Evolutionary conservation across 1,140 invertebrate species (phyloP), one percentile per base, ranked within the genome.

Genomic region (Bombus confusus): DNA sequence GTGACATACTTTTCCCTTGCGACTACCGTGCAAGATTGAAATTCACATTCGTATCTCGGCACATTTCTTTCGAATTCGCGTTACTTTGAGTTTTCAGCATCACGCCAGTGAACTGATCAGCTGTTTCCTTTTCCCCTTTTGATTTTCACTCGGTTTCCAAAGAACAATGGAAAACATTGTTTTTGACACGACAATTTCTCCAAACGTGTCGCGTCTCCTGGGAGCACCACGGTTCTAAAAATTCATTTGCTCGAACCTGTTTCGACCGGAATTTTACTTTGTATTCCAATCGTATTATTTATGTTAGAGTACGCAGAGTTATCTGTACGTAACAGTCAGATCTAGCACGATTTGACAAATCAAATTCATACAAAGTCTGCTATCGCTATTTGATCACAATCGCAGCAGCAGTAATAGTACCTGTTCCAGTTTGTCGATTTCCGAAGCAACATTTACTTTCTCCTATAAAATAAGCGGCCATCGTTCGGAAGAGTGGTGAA

Each of bases 161-260:
- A 37, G n/a, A 68, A 52, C 28, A 25, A 8, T 28, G 10, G 59
- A 15, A 71, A 81, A 62, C 69, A 37, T 57, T 83, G 72, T 31
- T 68, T 47, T 78, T 34, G 74, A 69, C 81, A 39, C 18, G 52
- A 69, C 64, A 52, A 83, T 78, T 77, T 78, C 69, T 77, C 37
- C 43, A 15, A 73, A 0, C 43, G 47, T 39, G 79, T 31, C 47
- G 12, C 64, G 37, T 28, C 57, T 10, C 52, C 13, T 2, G 37
- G 22, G 34, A 28, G 28, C 25, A 3, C 25, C 18, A 18, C 34
- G 6, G 39, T 25, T 31, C 52, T 9, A n/a, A n/a, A 78, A 84
- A 59, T 72, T 57, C 28, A 34, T 34, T 52, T 52, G 52, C 22
- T 39, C 39, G n/a, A n/a, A 34, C n/a, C 9, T 25, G 9, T 22